Evolutionary conservation across 2,888 invertebrate genomes (phyloP), one percentile per base, ranked within the genome.

Genomic region (Melieria crassipennis): DNA sequence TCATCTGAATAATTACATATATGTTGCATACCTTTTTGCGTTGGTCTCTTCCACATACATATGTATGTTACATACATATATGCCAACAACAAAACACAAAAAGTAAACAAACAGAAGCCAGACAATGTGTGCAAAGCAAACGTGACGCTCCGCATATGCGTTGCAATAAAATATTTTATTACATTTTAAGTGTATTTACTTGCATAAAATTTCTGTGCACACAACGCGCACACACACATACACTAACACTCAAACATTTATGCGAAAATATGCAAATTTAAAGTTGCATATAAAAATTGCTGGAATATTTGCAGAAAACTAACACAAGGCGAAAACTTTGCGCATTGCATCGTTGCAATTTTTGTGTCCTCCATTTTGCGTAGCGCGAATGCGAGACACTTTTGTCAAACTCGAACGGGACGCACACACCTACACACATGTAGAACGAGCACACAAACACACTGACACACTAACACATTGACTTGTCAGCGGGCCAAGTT

Each of bases 101-200:
- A 30, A 30, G 30, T 30, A 30, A 30, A 30, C 30, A 30, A 30
- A 30, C 30, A 30, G 30, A 30, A 30, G 6, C 43, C 4, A 45
- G 61, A 6, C 10, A 50, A 13, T 64, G 42, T 50, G 30, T 64
- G 64, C 52, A 52, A 52, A n/a, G 52, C 52, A 52, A 61, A 52
- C 55, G 62, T 55, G 62, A 69, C 68, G 55, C 62, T 69, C 55
- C 48, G 50, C 75, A 75, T 57, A n/a, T 77, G 73, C 73, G 70
- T 74, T 71, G 75, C 74, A 81, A 81, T 81, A 81, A 80, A 80
- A 80, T 80, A 78, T 79, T 80, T 81, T 79, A 81, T 80, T 78
- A 80, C 79, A 78, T 80, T 81, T 80, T 81, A 80, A 80, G 80
- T 81, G 80, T 76, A 78, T 80, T 79, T 79, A 79, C 76, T 76